A percentile compares a stretch with the other conserved stretches of the same genome.
Evolutionary conservation across 2,797 vertebrate species (phyloP).

Genomic region (Peromyscus nudipes): DNA sequence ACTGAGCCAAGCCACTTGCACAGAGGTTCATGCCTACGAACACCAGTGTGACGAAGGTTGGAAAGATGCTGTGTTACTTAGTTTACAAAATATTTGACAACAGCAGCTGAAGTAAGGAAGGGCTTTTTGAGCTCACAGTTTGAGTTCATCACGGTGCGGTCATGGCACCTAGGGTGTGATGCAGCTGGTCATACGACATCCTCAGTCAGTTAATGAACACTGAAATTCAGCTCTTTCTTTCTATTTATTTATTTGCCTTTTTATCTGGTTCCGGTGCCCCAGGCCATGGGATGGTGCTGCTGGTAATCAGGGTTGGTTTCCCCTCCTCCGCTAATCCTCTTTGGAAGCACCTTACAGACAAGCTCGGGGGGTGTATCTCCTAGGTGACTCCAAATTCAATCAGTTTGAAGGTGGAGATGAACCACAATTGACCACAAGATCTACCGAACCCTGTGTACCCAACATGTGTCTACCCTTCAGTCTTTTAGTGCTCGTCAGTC

Average conservation of each 20-base stretch:
- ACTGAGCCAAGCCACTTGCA: not conserved
- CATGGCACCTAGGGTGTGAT: not conserved
- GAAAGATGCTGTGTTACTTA: not conserved
- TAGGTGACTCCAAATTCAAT: not conserved
- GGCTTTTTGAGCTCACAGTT: not conserved
- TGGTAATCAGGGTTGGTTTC: not conserved
- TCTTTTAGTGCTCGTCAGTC: not conserved
- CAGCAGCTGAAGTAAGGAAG: not conserved
- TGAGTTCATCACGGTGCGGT: not conserved
- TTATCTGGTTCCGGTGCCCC: not conserved
- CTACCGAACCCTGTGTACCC: not conserved
- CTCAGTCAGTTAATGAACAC: not conserved
- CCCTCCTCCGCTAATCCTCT: not conserved
- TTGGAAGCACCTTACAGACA: not conserved
- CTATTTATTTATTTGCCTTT: not conserved
- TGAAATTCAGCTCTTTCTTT: not conserved
- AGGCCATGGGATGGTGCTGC: not conserved
- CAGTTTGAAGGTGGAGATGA: not conserved
- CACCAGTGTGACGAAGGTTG: not conserved
- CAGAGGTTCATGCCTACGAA: fast-evolving
- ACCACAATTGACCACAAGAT: not conserved
- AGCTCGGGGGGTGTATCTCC: not conserved
- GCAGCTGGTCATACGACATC: not conserved
- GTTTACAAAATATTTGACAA: not conserved
- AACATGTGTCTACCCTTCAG: not conserved